Evolutionary conservation across 2,113 vertebrate species (phyloP), one percentile per base, ranked within the genome.

Genomic region (Cariama cristata): DNA sequence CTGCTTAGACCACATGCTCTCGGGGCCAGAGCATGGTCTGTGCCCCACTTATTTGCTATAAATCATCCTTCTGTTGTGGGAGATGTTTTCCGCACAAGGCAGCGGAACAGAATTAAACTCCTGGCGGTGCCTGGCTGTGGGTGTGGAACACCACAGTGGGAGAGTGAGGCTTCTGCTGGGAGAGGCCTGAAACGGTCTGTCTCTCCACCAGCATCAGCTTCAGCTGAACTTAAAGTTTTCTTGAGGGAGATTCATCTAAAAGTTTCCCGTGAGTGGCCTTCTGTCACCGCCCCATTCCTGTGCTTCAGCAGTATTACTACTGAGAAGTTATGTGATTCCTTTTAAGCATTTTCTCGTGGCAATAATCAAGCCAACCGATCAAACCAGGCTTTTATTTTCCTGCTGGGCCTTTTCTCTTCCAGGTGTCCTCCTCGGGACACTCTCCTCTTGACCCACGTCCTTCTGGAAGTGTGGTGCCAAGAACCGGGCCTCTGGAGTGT

Each of bases 281-380:
- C 63, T 47, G 4, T 47, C 58, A 11, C n/a, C 44, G 16, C 30
- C 63, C 44, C 13, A 0, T 50, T 35, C 30, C 49, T 0, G 0
- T 67, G 45, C 52, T 47, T 23, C 24, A 42, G 38, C 35, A 7
- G 1, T 11, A 4, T 9, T 8, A 14, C 68, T 33, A 4, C 71
- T 32, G 71, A 32, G 33, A 13, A 47, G n/a, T 4, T 22, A 18
- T 8, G 18, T 18, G 52, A 30, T 32, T 8, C 63, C 18, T 40
- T 28, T 13, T 5, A 15, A 56, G 55, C 42, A 22, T 56, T 52
- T 80, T 30, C 42, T 40, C 28, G 10, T 12, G 33, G 56, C 28
- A 58, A 16, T 15, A 30, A 40, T 56, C 53, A 50, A 44, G 9
- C 28, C 35, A 67, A 5, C 60, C 14, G 12, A 0, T 59, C 59